Base-by-base conservation (phyloP, 2,888 invertebrate species). In the Ypsolopha scabrella region DNA sequence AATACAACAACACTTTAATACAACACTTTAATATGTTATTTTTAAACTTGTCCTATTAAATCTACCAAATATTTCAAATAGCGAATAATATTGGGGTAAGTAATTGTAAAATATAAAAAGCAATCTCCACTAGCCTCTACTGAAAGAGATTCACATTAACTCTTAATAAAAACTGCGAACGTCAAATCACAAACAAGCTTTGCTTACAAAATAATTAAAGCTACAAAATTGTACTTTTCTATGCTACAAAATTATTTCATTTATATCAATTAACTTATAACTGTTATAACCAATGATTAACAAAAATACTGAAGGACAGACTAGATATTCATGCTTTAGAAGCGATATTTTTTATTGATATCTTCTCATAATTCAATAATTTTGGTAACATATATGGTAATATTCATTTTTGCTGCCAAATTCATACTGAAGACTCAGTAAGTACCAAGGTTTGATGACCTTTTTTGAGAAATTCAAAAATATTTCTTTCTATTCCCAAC, bases 131-230 rank as follows among this genome's bases (percentile, higher is more conserved):
- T 24, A 9, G 14, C 13, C 11, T 14, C 43, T 13, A 43, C 13
- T 7, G 13, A 6, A 9, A 43, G 24, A 43, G 24, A 8, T 6
- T 14, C 43, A 6, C 3, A 14, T 43, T 14, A 35, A 46, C 7
- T 11, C 24, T 11, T 39, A 39, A 10, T 9, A 6, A 39, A 7
- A 11, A 9, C 9, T 9, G 6, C 8, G n/a, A 38, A 10, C 38
- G 38, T 6, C 8, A 38, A 24, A 24, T 24, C 24, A 24, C n/a
- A 38, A 38, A 38, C 8, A 43, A 43, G 43, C 43, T 43, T 43
- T 14, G 13, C 46, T 53, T 53, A 48, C 55, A 62, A 58, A 58
- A 53, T 53, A 54, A 54, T 53, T 55, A 57, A 51, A 51, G 55
- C 54, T 54, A 54, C 51, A 55, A 53, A 57, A 52, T 56, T 57